Evolutionary conservation across 2,888 invertebrate species (phyloP).

Genomic region (Drosophila neoperkinsi): DNA sequence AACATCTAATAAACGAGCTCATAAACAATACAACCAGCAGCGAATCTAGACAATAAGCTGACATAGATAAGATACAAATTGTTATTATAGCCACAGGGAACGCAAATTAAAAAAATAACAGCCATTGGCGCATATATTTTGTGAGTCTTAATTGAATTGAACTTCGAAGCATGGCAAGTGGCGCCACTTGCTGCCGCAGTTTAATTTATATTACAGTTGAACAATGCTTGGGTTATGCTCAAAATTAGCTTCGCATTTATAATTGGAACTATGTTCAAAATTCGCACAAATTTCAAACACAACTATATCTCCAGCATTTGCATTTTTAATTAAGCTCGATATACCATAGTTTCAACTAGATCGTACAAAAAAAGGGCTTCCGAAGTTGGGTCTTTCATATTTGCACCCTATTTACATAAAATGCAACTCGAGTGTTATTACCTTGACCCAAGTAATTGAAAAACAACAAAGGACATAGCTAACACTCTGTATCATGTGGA

Average conservation of each 20-base stretch:
- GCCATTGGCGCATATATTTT: neutral
- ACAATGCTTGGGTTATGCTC: neutral
- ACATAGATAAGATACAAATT: constrained; percentile 60
- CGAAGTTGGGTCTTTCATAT: constrained; percentile 10
- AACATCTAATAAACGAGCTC: constrained; percentile 58
- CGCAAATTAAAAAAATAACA: constrained; percentile 12
- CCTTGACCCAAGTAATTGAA: constrained; percentile 56
- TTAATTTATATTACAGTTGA: neutral
- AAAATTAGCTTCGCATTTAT: neutral
- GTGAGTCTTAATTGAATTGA: constrained; percentile 3
- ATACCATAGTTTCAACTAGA: neutral
- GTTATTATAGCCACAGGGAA: constrained; percentile 12
- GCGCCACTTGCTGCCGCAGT: constrained; percentile 14
- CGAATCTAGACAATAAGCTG: constrained; percentile 45
- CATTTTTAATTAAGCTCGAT: constrained; percentile 29
- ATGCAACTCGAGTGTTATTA: constrained; percentile 30
- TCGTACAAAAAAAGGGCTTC: constrained; percentile 18
- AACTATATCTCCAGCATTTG: neutral
- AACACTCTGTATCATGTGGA: constrained; percentile 27
- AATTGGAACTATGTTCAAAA: neutral
- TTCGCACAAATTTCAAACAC: neutral
- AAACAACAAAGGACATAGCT: neutral
- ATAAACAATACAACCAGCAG: constrained; percentile 58
- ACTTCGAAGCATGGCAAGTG: neutral
- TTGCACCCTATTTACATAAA: constrained; percentile 37